Evolutionary conservation across 1,140 invertebrate genomes (phyloP), one percentile per base, ranked within the genome.

Genomic region (Drosophila kikkawai): DNA sequence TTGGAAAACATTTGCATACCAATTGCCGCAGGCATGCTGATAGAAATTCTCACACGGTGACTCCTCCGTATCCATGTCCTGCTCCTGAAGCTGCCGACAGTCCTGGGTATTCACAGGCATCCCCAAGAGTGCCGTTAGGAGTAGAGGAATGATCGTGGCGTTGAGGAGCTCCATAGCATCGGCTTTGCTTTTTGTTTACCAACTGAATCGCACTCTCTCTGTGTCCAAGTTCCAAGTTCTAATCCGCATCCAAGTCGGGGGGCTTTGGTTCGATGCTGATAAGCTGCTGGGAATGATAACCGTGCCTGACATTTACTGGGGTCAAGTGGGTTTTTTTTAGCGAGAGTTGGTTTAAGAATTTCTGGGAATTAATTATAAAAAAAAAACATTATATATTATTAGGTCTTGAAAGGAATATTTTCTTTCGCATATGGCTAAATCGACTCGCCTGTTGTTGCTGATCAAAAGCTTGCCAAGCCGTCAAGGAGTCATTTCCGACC

Each of bases 11-110:
- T 45, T 50, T 0, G 67, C 76, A 42, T 79, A 60, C 91, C 91
- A 92, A 47, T 92, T 84, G 26, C 91, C 91, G 29, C 91, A 92
- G n/a, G 84, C 91, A 51, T 92, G 41, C 11, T 88, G 71, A 17
- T 83, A 69, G 32, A 92, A 92, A 13, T 92, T 80, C 17, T 82
- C 69, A 7, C 91, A 92, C 3, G 87, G 65, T 22, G 50, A 4
- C 22, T 66, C 67, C 9, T 17, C 42, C 0, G 17, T 1, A 26
- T 91, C 90, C 69, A 83, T 65, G 4, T 84, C 61, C 4, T 68
- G 50, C 5, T 67, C 65, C 32, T 51, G 48, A n/a, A 53, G 36
- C 39, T 29, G 58, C 15, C 32, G 55, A 9, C 76, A 71, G 1
- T 79, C 66, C 36, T 47, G 17, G 8, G n/a, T 6, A 5, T 42